A percentile compares a stretch with the other conserved stretches of the same genome.
These are phyloP conservation scores for Ceramica pisi DNA, from an alignment of 2,888 invertebrate genomes.

Conservation along the genomic window DNA sequence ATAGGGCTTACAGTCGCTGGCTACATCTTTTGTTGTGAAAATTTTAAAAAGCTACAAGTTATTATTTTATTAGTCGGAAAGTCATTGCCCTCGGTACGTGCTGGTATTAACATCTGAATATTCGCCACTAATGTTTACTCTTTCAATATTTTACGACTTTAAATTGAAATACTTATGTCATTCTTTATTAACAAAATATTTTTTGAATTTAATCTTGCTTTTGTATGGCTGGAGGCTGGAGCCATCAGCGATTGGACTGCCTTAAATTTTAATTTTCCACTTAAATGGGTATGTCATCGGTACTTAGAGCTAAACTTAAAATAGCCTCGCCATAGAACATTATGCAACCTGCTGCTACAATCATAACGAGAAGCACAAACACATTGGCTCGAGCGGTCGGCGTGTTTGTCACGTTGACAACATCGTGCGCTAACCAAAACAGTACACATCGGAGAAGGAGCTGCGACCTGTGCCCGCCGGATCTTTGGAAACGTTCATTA, in stretches of 20 bases:
- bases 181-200: conserved; percentile 57
- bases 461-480: conserved; percentile 71
- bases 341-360: conserved; percentile 68
- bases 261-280: conserved; percentile 12
- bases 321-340: conserved; percentile 63
- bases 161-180: conserved; percentile 72
- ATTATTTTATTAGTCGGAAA: conserved; percentile 64
- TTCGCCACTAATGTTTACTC: conserved; percentile 74
- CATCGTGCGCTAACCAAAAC: conserved; percentile 78
- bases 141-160: conserved; percentile 73
- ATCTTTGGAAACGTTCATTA: conserved; percentile 75
- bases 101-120: conserved; percentile 71
- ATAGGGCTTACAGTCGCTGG: background rate
- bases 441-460: conserved; percentile 75
- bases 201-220: conserved; percentile 8
- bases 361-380: conserved; percentile 77
- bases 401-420: conserved; percentile 84
- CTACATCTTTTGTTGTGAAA: conserved; percentile 17
- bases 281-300: conserved; percentile 35
- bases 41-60: conserved; percentile 62
- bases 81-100: conserved; percentile 76
- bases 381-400: conserved; percentile 73
- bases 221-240: conserved; percentile 5
- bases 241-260: conserved; percentile 5
- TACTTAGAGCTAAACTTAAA: conserved; percentile 38